Percentiles rank a stretch among this genome's conserved stretches.
phyloP scores from a whole-genome alignment of 2,113 vertebrate species.

The Leucosticte australis region DNA sequence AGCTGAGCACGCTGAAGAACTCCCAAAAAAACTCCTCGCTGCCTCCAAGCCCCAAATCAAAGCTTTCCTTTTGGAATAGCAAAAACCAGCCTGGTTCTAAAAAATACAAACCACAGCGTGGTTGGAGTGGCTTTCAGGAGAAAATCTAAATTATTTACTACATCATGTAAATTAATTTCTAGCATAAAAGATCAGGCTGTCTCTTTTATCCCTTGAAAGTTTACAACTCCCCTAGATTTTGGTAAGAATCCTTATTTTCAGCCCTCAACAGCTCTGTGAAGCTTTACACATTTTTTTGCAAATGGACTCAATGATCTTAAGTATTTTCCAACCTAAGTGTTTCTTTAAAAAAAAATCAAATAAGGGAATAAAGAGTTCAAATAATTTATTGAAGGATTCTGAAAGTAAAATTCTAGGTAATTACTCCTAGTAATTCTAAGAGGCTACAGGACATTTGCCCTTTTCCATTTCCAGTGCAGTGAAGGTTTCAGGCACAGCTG shows the following conservation, averaged over 20 bases:
- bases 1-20: rapidly evolving
- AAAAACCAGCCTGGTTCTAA: background rate
- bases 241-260: background rate
- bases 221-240: background rate
- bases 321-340: background rate
- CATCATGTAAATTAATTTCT: background rate
- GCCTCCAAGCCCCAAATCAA: background rate
- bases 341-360: background rate
- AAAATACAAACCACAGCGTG: rapidly evolving
- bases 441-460: background rate
- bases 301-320: background rate
- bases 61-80: background rate
- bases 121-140: background rate
- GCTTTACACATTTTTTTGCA: background rate
- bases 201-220: background rate
- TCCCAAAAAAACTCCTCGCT: background rate
- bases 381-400: background rate
- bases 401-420: background rate
- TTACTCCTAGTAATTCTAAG: background rate
- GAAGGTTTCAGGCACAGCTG: background rate
- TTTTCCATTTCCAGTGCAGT: background rate
- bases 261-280: background rate
- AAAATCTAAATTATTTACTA: background rate
- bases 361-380: background rate
- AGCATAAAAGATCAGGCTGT: background rate